Conservation (phyloP, 1,140 invertebrate genomes). For the Drosophila watanabei region DNA sequence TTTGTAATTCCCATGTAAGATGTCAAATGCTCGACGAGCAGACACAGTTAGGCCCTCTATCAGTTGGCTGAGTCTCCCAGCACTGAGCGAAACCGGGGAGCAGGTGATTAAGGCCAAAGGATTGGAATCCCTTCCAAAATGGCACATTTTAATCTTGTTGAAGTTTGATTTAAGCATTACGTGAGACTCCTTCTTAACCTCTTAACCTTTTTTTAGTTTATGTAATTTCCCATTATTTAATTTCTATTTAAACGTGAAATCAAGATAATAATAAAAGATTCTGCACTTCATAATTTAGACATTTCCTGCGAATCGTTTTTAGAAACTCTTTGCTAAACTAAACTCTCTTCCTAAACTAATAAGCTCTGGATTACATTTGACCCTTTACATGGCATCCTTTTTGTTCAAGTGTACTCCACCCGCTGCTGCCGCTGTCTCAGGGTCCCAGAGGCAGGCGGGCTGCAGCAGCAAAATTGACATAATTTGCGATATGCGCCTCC, state of each 20-base stretch:
- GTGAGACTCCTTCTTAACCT: no score
- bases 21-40: slow-evolving; percentile 73
- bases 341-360: neutral
- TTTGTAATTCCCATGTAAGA: slow-evolving; percentile 84
- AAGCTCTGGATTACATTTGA: neutral
- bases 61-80: slow-evolving; percentile 24
- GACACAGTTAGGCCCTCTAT: slow-evolving; percentile 52
- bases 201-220: neutral
- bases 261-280: no score
- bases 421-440: slow-evolving; percentile 26
- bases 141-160: neutral
- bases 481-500: slow-evolving; percentile 73
- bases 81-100: slow-evolving; percentile 1
- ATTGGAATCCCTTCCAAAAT: neutral
- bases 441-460: slow-evolving; percentile 48
- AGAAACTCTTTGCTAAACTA: neutral
- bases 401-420: slow-evolving; percentile 2
- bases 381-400: neutral
- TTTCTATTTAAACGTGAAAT: neutral
- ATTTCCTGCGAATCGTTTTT: no score
- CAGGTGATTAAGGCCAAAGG: neutral
- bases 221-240: neutral
- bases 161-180: no score
- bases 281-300: no score
- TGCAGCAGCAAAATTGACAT: slow-evolving; percentile 79